A percentile compares a stretch with the other conserved stretches of the same genome.
These are phyloP conservation scores for Penelope pileata DNA, from an alignment of 2,113 vertebrate species.

Conservation along the genomic window DNA sequence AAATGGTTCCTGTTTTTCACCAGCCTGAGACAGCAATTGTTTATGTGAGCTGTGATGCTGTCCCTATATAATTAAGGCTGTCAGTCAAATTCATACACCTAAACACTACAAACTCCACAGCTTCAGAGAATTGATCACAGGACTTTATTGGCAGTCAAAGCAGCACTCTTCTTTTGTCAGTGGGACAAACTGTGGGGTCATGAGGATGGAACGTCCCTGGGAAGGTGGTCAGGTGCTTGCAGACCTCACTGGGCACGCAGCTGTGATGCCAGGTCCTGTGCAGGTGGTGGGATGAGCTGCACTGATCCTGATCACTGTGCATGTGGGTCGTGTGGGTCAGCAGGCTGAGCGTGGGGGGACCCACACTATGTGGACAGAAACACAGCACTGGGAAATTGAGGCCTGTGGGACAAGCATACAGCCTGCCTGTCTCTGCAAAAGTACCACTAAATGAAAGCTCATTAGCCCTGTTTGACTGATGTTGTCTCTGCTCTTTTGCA, in stretches of 20 bases:
- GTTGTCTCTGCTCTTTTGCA: background rate
- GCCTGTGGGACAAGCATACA: background rate
- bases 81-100: conserved; percentile 39
- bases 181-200: background rate
- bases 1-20: background rate
- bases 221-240: background rate
- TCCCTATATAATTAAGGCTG: conserved; percentile 52
- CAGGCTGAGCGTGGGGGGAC: background rate
- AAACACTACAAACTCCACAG: background rate
- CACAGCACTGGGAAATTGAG: background rate
- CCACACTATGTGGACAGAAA: fast-evolving
- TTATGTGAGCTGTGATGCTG: background rate
- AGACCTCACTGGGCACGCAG: background rate
- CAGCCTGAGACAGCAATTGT: background rate
- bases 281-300: background rate
- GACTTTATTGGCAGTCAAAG: background rate
- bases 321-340: too few species aligned
- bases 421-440: background rate
- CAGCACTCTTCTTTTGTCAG: background rate
- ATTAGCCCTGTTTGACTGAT: background rate
- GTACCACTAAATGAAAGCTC: background rate
- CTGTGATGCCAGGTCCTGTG: background rate
- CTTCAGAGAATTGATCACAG: background rate
- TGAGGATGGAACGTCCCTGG: background rate
- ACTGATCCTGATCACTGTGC: background rate